Evolutionary conservation across 2,797 vertebrate genomes (phyloP).

Genomic region (Malacoraja senta): DNA sequence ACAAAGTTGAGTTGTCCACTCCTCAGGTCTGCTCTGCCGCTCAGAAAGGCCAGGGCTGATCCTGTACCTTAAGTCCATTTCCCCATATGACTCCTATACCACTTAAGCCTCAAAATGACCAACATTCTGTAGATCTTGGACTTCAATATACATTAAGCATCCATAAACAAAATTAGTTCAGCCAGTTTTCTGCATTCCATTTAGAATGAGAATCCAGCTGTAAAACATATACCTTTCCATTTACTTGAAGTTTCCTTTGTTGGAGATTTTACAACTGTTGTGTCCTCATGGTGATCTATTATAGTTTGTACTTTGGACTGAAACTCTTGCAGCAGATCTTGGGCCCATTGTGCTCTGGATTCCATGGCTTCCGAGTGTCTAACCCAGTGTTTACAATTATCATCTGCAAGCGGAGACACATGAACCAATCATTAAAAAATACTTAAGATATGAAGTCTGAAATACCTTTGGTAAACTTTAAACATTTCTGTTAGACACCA

Average conservation of each 20-base stretch:
- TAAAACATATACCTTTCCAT: slow-evolving; percentile 19
- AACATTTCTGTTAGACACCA: too few species aligned
- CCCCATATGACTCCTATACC: too few species aligned
- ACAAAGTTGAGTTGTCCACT: too few species aligned
- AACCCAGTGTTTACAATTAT: slow-evolving; percentile 88
- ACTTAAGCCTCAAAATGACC: too few species aligned
- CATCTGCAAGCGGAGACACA: slow-evolving; percentile 56
- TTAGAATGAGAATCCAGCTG: neutral
- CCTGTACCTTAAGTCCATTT: too few species aligned
- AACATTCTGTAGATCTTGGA: too few species aligned
- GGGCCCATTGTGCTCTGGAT: slow-evolving; percentile 77
- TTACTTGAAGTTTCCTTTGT: slow-evolving; percentile 8
- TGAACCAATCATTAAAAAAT: neutral
- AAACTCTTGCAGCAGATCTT: slow-evolving; percentile 77
- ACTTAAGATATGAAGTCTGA: neutral
- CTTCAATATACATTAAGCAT: too few species aligned
- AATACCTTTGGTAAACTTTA: neutral
- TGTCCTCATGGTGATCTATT: neutral
- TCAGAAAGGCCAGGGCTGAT: too few species aligned
- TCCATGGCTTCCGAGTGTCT: slow-evolving; percentile 85
- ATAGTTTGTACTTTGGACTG: slow-evolving; percentile 63
- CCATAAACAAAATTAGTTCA: neutral
- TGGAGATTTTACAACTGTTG: neutral
- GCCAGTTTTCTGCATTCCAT: neutral
- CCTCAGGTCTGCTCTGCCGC: too few species aligned